Base-by-base conservation (phyloP, 1,140 invertebrate species). In the Nasonia longicornis region DNA sequence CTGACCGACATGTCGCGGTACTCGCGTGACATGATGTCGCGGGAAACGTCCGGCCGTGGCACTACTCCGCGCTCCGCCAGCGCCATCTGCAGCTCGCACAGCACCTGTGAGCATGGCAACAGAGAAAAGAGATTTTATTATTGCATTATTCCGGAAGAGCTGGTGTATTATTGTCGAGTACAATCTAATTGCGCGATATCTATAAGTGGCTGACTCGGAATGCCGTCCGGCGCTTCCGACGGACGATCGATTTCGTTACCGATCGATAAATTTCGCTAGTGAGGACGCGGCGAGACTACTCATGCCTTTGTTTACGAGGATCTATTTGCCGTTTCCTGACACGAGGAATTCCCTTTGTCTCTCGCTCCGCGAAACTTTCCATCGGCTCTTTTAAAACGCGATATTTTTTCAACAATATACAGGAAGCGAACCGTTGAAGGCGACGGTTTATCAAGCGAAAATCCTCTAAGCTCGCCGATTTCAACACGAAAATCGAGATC, bases 61-160 rank as follows among this genome's bases (percentile, higher is more conserved):
- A 83, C 83, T 8, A 94, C 88, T 1, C 90, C 89, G n/a, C 91
- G 91, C 67, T 93, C 93, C 14, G 91, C 85, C 82, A 95, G 89
- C 3, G 92, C 92, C 38, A 91, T 90, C 84, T 94, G 92, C 1
- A 90, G 77, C 85, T 93, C 91, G 84, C 93, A 93, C 42, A 94
- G 88, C 0, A 93, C 89, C 91, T 93, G 88, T 8, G 87, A 81
- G 66, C 38, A 66, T 8, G 14, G 45, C 14, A 66, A 0, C 31
- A 12, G 22, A 31, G 12, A n/a, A 42, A 26, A 2, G 4, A 16
- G 0, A 1, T 71, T 71, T 71, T 35, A 20, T 29, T 10, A 3
- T 22, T 58, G 45, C 26, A 35, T 14, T 14, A 69, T 69, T 69
- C 29, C 38, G 69, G 14, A 70, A 42, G 31, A 35, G 31, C 31